phyloP scores from a whole-genome alignment of 2,797 vertebrate genomes.

The Cetoscarus ocellatus region DNA sequence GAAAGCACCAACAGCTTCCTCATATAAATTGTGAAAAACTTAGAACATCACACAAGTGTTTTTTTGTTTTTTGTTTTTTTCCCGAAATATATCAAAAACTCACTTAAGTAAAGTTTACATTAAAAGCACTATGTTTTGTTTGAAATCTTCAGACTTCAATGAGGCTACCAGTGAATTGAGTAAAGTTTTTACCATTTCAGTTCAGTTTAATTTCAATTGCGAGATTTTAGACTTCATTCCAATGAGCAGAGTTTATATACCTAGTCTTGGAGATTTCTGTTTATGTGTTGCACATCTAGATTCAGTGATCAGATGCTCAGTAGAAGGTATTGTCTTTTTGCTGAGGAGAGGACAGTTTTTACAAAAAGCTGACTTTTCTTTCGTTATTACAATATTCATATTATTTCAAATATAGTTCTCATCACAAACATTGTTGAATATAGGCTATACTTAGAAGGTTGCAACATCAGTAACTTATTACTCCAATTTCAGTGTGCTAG shows the following conservation, averaged over 20 bases:
- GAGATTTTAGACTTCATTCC: constrained; percentile 45
- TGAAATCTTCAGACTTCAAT: constrained; percentile 12
- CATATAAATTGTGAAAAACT: constrained; percentile 14
- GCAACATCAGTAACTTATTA: constrained; percentile 43
- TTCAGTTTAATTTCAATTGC: constrained; percentile 36
- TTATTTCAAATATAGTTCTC: constrained; percentile 34
- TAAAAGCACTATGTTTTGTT: background rate
- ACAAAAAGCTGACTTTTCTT: constrained; percentile 48
- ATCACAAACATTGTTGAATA: constrained; percentile 22
- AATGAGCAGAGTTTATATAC: constrained; percentile 53
- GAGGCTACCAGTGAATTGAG: constrained; percentile 34
- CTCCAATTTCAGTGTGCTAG: constrained; percentile 43
- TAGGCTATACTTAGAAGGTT: constrained; percentile 29
- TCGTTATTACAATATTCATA: constrained; percentile 24
- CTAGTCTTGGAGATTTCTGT: constrained; percentile 37
- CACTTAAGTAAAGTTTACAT: background rate
- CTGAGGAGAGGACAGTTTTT: constrained; percentile 53
- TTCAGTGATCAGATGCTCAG: constrained; percentile 53
- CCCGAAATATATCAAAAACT: background rate
- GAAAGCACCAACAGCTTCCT: constrained; percentile 23
- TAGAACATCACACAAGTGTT: background rate
- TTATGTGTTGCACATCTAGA: constrained; percentile 34
- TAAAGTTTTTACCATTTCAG: background rate
- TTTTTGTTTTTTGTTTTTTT: too few relatives aligned
- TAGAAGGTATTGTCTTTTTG: constrained; percentile 53